phyloP scores from a whole-genome alignment of 2,797 vertebrate species.

The Phrynocephalus forsythii region DNA sequence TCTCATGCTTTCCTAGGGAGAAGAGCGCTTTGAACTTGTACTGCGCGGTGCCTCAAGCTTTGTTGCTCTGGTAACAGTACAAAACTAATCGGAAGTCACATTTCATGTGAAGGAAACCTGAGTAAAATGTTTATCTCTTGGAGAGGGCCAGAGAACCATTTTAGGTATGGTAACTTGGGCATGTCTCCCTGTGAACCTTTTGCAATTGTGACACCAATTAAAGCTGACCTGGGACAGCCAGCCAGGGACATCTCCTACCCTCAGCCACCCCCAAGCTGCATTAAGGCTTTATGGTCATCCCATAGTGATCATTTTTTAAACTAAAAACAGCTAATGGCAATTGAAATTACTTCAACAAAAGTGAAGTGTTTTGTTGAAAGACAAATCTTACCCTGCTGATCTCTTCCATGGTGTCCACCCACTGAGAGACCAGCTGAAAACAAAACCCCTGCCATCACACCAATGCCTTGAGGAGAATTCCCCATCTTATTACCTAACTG shows the following conservation, averaged over 20 bases:
- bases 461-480: slow-evolving; percentile 75
- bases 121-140: rapidly evolving
- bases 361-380: background rate
- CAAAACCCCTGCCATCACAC: slow-evolving; percentile 40
- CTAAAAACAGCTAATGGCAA: background rate
- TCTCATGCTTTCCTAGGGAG: background rate
- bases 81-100: background rate
- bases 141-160: background rate
- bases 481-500: slow-evolving; percentile 75
- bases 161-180: slow-evolving; percentile 21
- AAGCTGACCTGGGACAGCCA: slow-evolving; percentile 30
- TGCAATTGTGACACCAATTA: slow-evolving; percentile 33
- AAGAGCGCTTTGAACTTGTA: background rate
- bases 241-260: slow-evolving; percentile 13
- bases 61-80: background rate
- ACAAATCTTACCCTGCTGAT: slow-evolving; percentile 30
- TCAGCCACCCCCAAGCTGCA: background rate
- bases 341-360: slow-evolving; percentile 6
- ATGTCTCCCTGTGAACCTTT: slow-evolving; percentile 19
- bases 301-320: background rate
- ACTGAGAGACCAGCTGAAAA: background rate
- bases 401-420: slow-evolving; percentile 33
- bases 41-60: background rate
- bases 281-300: slow-evolving; percentile 39
- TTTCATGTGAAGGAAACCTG: background rate